A percentile compares a stretch with the other conserved stretches of the same genome.
Conservation (phyloP, 2,113 vertebrate genomes). For the Oostethus manadensis region DNA sequence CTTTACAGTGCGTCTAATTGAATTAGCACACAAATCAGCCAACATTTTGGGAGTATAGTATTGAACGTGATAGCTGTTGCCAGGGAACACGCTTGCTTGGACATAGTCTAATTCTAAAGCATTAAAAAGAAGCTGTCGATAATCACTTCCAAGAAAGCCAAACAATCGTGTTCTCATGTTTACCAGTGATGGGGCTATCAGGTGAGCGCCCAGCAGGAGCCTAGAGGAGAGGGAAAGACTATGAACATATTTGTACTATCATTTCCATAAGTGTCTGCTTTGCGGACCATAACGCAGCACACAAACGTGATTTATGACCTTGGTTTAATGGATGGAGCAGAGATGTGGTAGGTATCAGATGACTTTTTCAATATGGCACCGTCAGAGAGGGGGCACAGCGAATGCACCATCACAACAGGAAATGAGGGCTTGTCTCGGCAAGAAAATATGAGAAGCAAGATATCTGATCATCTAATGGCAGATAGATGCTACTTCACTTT, state of each 20-base stretch:
- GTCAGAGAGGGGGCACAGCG: conserved; percentile 58
- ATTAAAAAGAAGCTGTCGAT: conserved; percentile 64
- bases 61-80: conserved; percentile 45
- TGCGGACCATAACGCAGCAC: conserved; percentile 61
- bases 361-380: conserved; percentile 74
- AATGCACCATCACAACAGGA: conserved; percentile 72
- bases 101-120: conserved; percentile 57
- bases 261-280: conserved; percentile 69
- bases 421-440: conserved; percentile 70
- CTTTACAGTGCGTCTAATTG: conserved; percentile 62
- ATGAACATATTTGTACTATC: conserved; percentile 70
- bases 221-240: conserved; percentile 36
- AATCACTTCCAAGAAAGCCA: conserved; percentile 61
- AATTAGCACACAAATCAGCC: conserved; percentile 63
- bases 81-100: conserved; percentile 35
- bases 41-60: conserved; percentile 22
- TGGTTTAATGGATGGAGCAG: conserved; percentile 74
- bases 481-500: conserved; percentile 74
- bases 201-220: conserved; percentile 43
- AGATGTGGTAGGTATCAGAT: conserved; percentile 73
- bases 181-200: conserved; percentile 58
- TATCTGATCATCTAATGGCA: conserved; percentile 77
- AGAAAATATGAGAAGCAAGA: conserved; percentile 71
- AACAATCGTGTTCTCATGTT: conserved; percentile 58
- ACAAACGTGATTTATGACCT: conserved; percentile 78